Evolutionary conservation across 2,888 invertebrate genomes (phyloP).

Genomic region (Euproctis similis): DNA sequence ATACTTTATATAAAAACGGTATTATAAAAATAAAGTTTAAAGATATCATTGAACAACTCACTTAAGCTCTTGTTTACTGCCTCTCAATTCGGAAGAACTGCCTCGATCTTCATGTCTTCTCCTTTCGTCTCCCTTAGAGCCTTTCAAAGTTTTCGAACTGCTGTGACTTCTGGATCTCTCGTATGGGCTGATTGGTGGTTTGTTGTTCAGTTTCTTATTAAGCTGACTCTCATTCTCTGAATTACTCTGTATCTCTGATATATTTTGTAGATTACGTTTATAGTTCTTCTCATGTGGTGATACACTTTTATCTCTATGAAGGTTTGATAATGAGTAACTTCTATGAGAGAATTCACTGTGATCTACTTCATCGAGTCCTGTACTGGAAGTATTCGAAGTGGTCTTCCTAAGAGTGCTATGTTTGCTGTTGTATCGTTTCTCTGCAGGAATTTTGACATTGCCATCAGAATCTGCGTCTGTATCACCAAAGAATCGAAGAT

Average conservation of each 20-base stretch:
- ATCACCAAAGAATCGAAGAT: conserved; percentile 88
- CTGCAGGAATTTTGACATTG: conserved; percentile 52
- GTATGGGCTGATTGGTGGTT: conserved; percentile 65
- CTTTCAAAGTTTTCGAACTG: conserved; percentile 62
- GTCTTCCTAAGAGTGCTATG: conserved; percentile 58
- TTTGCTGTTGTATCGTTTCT: conserved; percentile 43
- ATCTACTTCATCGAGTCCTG: conserved; percentile 61
- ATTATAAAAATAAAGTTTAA: not conserved
- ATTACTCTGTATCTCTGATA: conserved; percentile 70
- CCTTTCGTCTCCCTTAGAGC: conserved; percentile 38
- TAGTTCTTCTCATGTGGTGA: conserved; percentile 51
- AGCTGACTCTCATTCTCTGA: conserved; percentile 61
- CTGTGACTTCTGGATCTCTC: conserved; percentile 65
- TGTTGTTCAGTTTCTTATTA: conserved; percentile 39
- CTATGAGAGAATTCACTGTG: conserved; percentile 50
- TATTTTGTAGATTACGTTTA: conserved; percentile 74
- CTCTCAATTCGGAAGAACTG: conserved; percentile 52
- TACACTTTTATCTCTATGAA: conserved; percentile 47
- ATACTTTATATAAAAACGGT: too few species aligned
- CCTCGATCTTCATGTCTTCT: conserved; percentile 37
- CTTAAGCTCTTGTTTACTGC: conserved; percentile 59
- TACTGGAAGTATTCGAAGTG: conserved; percentile 56
- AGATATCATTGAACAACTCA: conserved; percentile 39
- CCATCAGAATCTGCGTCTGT: conserved; percentile 86
- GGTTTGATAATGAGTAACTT: conserved; percentile 61